These are phyloP conservation scores for Drosophila ustulata DNA, from an alignment of 2,888 invertebrate genomes.

Conservation along the genomic window DNA sequence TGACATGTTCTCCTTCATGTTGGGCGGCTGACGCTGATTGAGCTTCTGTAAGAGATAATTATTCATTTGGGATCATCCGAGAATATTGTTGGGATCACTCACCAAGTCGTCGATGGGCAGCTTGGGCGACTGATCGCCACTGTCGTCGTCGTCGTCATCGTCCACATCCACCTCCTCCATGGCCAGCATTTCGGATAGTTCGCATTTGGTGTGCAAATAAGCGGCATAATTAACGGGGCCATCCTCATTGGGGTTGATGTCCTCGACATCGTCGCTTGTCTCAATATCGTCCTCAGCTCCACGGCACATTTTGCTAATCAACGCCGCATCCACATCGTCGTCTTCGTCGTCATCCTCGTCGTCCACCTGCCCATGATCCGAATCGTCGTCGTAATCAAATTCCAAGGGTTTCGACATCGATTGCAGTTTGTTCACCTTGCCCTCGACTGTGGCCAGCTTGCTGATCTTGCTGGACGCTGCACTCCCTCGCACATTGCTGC, in stretches of 20 bases:
- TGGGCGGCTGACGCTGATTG: conserved; percentile 43
- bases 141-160: conserved; percentile 40
- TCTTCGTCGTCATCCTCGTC: conserved; percentile 46
- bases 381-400: conserved; percentile 61
- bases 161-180: conserved; percentile 50
- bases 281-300: conserved; percentile 29
- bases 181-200: conserved; percentile 51
- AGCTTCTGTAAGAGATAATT: conserved; percentile 31
- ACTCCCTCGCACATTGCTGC: conserved; percentile 18
- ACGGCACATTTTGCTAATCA: conserved; percentile 33
- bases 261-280: conserved; percentile 43
- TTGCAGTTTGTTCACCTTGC: conserved; percentile 37
- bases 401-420: conserved; percentile 53
- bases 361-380: conserved; percentile 24
- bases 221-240: conserved; percentile 40
- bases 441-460: conserved; percentile 37
- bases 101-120: conserved; percentile 21
- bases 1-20: conserved; percentile 78
- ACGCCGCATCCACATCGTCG: conserved; percentile 11
- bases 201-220: conserved; percentile 54
- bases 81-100: neutral
- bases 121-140: conserved; percentile 27
- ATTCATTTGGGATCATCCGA: neutral
- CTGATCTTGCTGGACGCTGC: neutral
- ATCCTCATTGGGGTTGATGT: conserved; percentile 40